phyloP scores from a whole-genome alignment of 1,140 invertebrate species.

The Cataglyphis hispanica region DNA sequence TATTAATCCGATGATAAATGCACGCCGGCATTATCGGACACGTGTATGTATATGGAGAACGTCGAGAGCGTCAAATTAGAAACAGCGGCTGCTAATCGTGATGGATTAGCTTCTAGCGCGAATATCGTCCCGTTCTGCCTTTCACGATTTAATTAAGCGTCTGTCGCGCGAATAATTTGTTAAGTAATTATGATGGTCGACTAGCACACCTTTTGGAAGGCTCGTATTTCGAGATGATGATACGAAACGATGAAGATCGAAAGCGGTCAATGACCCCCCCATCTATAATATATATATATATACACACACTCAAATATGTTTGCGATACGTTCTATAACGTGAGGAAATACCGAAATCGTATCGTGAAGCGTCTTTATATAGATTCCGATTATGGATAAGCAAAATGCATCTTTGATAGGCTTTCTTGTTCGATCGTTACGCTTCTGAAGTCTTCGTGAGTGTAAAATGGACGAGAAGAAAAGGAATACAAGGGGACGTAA shows the following conservation, averaged over 20 bases:
- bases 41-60: conserved; percentile 59
- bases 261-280: background rate
- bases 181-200: conserved; percentile 58
- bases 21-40: conserved; percentile 52
- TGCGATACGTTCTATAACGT: background rate
- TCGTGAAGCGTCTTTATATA: background rate
- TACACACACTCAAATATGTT: background rate
- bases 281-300: too few species aligned
- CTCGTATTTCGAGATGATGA: conserved; percentile 28
- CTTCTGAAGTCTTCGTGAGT: background rate
- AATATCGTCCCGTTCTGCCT: conserved; percentile 23
- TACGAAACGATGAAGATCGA: conserved; percentile 3
- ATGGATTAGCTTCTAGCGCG: conserved; percentile 63
- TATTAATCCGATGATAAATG: conserved; percentile 72
- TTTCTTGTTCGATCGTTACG: background rate
- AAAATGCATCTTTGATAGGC: background rate
- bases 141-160: conserved; percentile 62
- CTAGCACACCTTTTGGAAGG: background rate
- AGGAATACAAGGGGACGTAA: background rate
- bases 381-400: background rate
- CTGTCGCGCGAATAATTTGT: conserved; percentile 58
- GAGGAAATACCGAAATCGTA: conserved; percentile 5
- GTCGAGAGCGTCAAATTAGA: conserved; percentile 54
- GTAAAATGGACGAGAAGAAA: background rate
- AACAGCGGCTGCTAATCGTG: conserved; percentile 63